Conservation (phyloP, 2,888 invertebrate genomes). For the Leuctra nigra region DNA sequence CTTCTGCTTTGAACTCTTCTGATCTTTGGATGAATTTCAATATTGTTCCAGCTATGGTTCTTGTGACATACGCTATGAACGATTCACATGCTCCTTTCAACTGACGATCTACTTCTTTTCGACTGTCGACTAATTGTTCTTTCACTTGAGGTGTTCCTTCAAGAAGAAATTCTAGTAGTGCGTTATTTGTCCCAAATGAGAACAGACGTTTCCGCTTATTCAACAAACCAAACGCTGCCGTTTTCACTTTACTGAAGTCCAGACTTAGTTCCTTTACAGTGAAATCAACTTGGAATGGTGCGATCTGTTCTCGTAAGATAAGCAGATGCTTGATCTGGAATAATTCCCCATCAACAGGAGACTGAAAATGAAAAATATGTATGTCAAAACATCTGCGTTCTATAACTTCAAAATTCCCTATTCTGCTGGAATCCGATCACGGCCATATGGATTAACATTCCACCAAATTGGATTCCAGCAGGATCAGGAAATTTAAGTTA, state of each 20-base stretch:
- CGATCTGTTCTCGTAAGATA: constrained; percentile 94
- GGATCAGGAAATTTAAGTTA: too few relatives aligned
- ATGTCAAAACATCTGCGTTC: too few relatives aligned
- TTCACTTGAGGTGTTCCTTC: constrained; percentile 92
- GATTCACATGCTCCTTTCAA: constrained; percentile 84
- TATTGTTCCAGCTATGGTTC: constrained; percentile 67
- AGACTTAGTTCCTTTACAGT: constrained; percentile 87
- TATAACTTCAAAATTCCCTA: too few relatives aligned
- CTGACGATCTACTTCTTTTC: constrained; percentile 92
- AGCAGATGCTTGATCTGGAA: constrained; percentile 97
- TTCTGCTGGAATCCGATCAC: too few relatives aligned
- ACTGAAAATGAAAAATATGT: too few relatives aligned
- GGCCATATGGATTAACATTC: too few relatives aligned
- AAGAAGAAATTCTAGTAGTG: constrained; percentile 82
- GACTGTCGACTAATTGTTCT: constrained; percentile 88
- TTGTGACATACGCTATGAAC: constrained; percentile 75
- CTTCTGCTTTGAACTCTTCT: constrained; percentile 18
- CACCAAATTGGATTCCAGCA: too few relatives aligned
- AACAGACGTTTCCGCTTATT: constrained; percentile 78
- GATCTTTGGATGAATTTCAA: constrained; percentile 62
- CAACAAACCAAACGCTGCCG: constrained; percentile 54
- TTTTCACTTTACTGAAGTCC: constrained; percentile 90
- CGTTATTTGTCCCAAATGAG: constrained; percentile 79
- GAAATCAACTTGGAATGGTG: constrained; percentile 95
- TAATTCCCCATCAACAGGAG: constrained; percentile 86